These are phyloP conservation scores for Seriola dumerili DNA, from an alignment of 2,113 vertebrate genomes.

Conservation along the genomic window DNA sequence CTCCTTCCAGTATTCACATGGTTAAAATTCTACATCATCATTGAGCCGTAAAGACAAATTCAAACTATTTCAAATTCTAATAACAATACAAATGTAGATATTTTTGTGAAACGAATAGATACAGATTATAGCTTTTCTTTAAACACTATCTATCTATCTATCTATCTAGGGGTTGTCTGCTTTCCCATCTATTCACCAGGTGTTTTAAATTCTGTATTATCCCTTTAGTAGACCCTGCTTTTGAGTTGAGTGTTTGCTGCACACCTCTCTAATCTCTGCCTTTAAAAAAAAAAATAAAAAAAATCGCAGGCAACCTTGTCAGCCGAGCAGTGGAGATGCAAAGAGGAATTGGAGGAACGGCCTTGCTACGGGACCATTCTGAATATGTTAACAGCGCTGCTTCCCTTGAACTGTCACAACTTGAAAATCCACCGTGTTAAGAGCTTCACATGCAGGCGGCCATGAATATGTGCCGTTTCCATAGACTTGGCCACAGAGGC, in stretches of 20 bases:
- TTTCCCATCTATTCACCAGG: not conserved
- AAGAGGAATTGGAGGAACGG: slow-evolving; percentile 77
- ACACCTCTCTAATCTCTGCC: slow-evolving; percentile 68
- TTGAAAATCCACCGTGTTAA: slow-evolving; percentile 74
- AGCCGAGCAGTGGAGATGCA: slow-evolving; percentile 62
- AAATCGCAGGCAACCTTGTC: slow-evolving; percentile 74
- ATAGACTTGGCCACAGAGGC: slow-evolving; percentile 64
- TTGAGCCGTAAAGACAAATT: too few species aligned
- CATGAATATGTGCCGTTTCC: slow-evolving; percentile 68
- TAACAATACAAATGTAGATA: too few species aligned
- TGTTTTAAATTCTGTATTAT: slow-evolving; percentile 41
- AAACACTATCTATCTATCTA: not conserved
- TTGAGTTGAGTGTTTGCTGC: slow-evolving; percentile 59
- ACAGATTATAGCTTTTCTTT: too few species aligned
- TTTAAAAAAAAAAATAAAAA: slow-evolving; percentile 53
- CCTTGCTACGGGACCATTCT: slow-evolving; percentile 80
- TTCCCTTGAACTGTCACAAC: slow-evolving; percentile 85
- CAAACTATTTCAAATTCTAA: too few species aligned
- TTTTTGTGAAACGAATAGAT: too few species aligned
- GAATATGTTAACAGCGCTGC: slow-evolving; percentile 79
- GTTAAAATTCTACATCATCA: too few species aligned
- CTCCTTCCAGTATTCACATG: too few species aligned
- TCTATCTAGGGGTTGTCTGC: not conserved
- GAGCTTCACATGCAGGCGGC: slow-evolving; percentile 65
- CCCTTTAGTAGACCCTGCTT: slow-evolving; percentile 47